phyloP scores from a whole-genome alignment of 2,797 vertebrate species.

The Acropternis orthonyx region DNA sequence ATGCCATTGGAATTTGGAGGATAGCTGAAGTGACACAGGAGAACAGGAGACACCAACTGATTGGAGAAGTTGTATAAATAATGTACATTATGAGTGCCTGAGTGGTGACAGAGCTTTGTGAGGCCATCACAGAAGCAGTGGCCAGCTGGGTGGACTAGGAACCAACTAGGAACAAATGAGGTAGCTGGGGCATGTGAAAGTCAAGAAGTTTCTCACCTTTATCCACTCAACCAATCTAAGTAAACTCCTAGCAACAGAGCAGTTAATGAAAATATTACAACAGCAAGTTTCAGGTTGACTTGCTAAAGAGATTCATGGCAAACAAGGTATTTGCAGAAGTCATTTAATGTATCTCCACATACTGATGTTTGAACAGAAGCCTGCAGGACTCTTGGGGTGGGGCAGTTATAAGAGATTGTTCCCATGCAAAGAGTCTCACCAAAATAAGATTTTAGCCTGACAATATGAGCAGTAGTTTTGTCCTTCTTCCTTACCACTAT shows the following conservation, averaged over 20 bases:
- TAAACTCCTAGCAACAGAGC: background rate
- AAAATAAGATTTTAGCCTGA: background rate
- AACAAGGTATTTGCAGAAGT: conserved; percentile 4
- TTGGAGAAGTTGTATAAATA: background rate
- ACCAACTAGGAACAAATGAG: background rate
- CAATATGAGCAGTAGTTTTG: background rate
- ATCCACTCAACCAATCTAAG: background rate
- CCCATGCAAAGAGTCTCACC: background rate
- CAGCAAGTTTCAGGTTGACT: conserved; percentile 41
- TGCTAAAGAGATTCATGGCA: background rate
- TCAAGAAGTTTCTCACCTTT: background rate
- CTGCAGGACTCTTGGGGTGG: background rate
- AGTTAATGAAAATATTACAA: background rate
- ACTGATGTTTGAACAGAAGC: background rate
- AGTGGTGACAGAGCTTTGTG: background rate
- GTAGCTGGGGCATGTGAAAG: background rate
- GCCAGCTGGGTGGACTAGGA: background rate
- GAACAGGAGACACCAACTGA: background rate
- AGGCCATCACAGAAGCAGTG: background rate
- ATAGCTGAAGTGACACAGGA: background rate
- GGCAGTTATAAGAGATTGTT: background rate
- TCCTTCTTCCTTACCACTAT: background rate
- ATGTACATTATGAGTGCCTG: background rate
- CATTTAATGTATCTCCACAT: background rate
- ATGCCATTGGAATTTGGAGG: background rate